Conservation (phyloP, 2,888 invertebrate genomes). For the Thera britannica region DNA sequence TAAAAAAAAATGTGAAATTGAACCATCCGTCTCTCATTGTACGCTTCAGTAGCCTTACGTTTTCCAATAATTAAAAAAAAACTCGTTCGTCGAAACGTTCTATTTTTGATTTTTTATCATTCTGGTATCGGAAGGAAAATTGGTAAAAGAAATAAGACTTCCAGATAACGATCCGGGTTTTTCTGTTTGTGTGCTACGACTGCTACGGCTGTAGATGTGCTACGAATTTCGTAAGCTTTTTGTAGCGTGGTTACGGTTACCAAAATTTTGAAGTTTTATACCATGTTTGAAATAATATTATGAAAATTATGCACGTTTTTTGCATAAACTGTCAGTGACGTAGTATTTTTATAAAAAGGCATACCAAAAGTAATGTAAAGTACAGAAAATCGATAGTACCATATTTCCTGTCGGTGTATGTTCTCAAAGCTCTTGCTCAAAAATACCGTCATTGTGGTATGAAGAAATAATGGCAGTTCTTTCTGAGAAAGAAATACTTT, state of each 20-base stretch:
- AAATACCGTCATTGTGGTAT: too few relatives aligned
- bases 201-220: slow-evolving; percentile 23
- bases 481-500: too few relatives aligned
- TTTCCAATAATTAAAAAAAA: slow-evolving; percentile 44
- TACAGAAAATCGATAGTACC: too few relatives aligned
- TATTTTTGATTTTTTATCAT: slow-evolving; percentile 31
- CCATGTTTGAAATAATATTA: too few relatives aligned
- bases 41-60: slow-evolving; percentile 23
- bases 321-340: too few relatives aligned
- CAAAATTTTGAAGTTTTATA: neutral
- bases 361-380: too few relatives aligned
- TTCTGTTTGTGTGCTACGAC: slow-evolving; percentile 20
- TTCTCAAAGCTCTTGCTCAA: too few relatives aligned
- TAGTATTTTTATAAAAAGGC: too few relatives aligned
- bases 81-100: slow-evolving; percentile 22
- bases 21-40: slow-evolving; percentile 31
- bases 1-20: slow-evolving; percentile 3
- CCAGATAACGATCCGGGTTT: slow-evolving; percentile 37
- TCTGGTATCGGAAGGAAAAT: slow-evolving; percentile 17
- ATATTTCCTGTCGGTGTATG: too few relatives aligned
- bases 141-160: slow-evolving; percentile 32
- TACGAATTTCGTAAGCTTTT: slow-evolving; percentile 29
- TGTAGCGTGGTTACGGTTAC: neutral
- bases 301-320: too few relatives aligned
- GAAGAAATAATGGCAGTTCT: too few relatives aligned